These are phyloP conservation scores for Leptatherina wallacei DNA, from an alignment of 2,797 vertebrate species.

Conservation along the genomic window DNA sequence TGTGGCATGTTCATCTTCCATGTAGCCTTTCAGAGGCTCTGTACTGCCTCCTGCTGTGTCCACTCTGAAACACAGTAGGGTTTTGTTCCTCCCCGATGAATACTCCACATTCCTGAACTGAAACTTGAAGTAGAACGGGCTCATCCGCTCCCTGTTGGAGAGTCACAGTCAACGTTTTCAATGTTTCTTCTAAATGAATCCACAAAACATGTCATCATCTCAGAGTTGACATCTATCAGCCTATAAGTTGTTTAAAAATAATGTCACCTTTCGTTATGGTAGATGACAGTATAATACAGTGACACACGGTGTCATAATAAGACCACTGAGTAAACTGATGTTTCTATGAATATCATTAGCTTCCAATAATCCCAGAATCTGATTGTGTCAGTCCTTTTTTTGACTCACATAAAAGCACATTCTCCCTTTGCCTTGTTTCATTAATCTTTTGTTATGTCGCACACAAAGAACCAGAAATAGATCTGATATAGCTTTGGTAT, in stretches of 20 bases:
- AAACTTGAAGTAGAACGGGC: slow-evolving; percentile 94
- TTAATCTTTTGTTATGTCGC: slow-evolving; percentile 20
- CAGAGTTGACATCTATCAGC: neutral
- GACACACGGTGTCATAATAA: neutral
- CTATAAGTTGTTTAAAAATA: slow-evolving; percentile 4
- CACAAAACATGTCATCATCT: neutral
- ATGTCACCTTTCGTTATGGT: slow-evolving; percentile 1
- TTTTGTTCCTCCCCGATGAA: slow-evolving; percentile 97
- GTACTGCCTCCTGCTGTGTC: slow-evolving; percentile 85
- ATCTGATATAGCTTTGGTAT: slow-evolving; percentile 36
- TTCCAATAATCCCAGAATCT: slow-evolving; percentile 14
- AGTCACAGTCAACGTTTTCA: slow-evolving; percentile 25
- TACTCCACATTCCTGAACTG: slow-evolving; percentile 99
- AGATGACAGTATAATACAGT: neutral
- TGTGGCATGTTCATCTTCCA: slow-evolving; percentile 93
- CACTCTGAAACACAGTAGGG: slow-evolving; percentile 93
- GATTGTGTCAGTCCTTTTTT: slow-evolving; percentile 5
- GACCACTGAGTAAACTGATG: slow-evolving; percentile 12
- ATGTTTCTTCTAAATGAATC: neutral
- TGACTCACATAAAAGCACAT: slow-evolving; percentile 15
- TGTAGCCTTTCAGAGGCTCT: slow-evolving; percentile 86
- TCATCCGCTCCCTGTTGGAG: slow-evolving; percentile 88
- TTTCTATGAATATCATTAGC: slow-evolving; percentile 33
- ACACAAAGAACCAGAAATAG: slow-evolving; percentile 29
- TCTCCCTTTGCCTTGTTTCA: slow-evolving; percentile 13